phyloP scores from a whole-genome alignment of 2,113 vertebrate species.

The Nycticryphes semicollaris region DNA sequence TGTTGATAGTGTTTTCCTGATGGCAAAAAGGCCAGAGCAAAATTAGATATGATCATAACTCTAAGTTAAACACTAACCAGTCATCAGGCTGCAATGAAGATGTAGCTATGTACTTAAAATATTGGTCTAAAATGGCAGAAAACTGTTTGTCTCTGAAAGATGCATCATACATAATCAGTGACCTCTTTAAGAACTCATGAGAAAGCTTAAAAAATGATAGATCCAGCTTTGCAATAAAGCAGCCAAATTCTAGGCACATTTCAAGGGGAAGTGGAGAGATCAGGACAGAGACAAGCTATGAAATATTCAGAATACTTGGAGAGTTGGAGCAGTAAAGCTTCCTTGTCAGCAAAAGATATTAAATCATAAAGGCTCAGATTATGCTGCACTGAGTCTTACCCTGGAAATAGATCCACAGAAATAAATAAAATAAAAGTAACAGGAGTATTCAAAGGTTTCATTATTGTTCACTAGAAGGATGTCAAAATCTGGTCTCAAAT shows the following conservation, averaged over 20 bases:
- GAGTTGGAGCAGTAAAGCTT: not conserved
- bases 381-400: not conserved
- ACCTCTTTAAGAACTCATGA: not conserved
- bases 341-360: not conserved
- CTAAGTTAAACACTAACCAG: not conserved
- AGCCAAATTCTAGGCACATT: not conserved
- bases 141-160: not conserved
- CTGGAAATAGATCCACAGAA: not conserved
- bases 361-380: not conserved
- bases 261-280: not conserved
- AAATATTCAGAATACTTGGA: not conserved
- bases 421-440: conserved; percentile 6
- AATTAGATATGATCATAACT: not conserved
- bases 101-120: not conserved
- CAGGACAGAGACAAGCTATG: not conserved
- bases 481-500: not conserved
- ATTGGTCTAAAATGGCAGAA: not conserved
- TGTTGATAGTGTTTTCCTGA: not conserved
- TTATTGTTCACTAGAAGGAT: not conserved
- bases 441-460: not conserved
- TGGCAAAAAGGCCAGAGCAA: not conserved
- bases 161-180: not conserved
- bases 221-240: not conserved
- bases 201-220: not conserved
- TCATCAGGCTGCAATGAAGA: not conserved